These are phyloP conservation scores for Ostrea edulis DNA, from an alignment of 1,140 invertebrate genomes.

Conservation along the genomic window DNA sequence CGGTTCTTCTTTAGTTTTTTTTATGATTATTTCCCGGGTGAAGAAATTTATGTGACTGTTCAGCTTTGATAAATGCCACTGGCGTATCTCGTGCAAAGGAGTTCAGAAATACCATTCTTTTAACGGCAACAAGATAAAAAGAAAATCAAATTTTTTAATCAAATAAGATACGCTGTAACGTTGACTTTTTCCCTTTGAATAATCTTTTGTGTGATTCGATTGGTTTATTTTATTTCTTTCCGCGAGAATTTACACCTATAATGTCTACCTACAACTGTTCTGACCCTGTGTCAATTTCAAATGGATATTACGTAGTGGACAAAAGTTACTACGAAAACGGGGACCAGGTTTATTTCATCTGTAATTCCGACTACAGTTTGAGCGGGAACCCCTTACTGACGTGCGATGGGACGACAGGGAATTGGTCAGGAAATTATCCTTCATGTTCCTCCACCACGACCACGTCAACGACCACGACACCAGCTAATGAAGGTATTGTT, in stretches of 20 bases:
- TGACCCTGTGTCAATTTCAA: not conserved
- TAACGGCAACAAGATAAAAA: not conserved
- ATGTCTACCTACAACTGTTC: not conserved
- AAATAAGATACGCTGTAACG: not conserved
- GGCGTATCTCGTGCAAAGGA: not conserved
- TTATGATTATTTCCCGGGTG: not conserved
- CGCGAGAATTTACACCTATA: not conserved
- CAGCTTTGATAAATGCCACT: not conserved
- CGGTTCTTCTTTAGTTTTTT: not conserved
- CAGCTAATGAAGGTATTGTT: not conserved
- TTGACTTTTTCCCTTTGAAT: not conserved
- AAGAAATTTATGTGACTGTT: not conserved
- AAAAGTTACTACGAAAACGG: not conserved
- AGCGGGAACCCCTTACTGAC: not conserved
- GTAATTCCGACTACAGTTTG: not conserved
- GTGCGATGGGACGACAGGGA: conserved; percentile 24
- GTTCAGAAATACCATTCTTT: not conserved
- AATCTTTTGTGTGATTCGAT: not conserved
- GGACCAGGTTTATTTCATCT: conserved; percentile 26
- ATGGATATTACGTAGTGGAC: not conserved
- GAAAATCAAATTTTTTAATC: not conserved
- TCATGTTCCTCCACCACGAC: conserved; percentile 14
- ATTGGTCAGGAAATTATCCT: conserved; percentile 31
- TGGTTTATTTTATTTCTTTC: not conserved
- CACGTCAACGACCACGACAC: not conserved